phyloP scores from a whole-genome alignment of 2,888 invertebrate genomes.

The Apodemia mormo region DNA sequence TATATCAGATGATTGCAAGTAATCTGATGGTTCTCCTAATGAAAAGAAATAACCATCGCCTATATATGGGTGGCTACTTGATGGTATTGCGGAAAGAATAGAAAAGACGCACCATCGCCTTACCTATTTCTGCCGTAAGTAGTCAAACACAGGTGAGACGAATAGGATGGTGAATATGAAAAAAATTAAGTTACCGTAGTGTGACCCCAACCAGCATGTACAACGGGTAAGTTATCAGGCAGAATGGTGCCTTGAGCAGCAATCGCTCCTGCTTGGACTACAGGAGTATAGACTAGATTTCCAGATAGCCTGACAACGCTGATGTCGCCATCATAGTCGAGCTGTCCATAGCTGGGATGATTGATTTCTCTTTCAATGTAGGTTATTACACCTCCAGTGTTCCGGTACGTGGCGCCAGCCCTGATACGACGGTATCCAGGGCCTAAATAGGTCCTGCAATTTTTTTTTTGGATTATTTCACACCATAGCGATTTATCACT shows the following conservation, averaged over 20 bases:
- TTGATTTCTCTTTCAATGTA: constrained; percentile 40
- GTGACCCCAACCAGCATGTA: constrained; percentile 55
- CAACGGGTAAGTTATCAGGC: constrained; percentile 46
- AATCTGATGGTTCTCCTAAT: too few relatives aligned
- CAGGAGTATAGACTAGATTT: constrained; percentile 40
- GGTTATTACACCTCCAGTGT: constrained; percentile 50
- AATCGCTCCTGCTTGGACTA: constrained; percentile 43
- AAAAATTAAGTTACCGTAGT: constrained; percentile 43
- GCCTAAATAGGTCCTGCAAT: constrained; percentile 40
- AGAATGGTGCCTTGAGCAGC: constrained; percentile 31
- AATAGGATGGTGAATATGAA: too few relatives aligned
- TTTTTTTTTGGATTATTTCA: background rate
- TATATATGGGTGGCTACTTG: too few relatives aligned
- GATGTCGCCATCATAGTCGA: constrained; percentile 50
- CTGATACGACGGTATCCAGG: constrained; percentile 49
- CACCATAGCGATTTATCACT: background rate
- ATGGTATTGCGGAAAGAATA: too few relatives aligned
- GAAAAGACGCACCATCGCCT: too few relatives aligned
- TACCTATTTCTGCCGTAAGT: too few relatives aligned
- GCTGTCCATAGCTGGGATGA: constrained; percentile 49
- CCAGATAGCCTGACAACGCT: constrained; percentile 42
- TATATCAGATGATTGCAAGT: too few relatives aligned
- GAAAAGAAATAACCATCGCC: too few relatives aligned
- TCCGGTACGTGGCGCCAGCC: constrained; percentile 53
- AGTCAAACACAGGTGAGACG: too few relatives aligned